Evolutionary conservation across 2,113 vertebrate genomes (phyloP), one percentile per base, ranked within the genome.

Genomic region (Periophthalmus modestus): DNA sequence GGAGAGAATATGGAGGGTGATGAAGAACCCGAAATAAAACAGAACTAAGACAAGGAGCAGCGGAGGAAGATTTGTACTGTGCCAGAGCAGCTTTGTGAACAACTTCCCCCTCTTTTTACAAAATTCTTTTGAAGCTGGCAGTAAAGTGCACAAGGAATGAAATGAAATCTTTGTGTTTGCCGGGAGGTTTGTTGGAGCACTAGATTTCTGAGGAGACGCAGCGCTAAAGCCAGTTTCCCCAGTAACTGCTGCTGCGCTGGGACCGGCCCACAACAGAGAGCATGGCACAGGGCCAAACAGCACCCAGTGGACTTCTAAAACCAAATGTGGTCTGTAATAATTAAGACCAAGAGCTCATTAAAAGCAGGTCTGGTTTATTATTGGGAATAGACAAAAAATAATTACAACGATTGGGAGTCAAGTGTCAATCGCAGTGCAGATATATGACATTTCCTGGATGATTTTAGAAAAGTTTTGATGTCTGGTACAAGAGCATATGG

Each of bases 21-120:
- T 74, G 75, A 61, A 82, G 72, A 74, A 71, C 83, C 80, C 24
- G 74, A 83, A 80, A 79, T 77, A 74, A 86, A 81, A 86, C 79
- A 78, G 4, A 75, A 77, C 66, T 16, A 24, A 85, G 88, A 89
- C 83, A 81, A 82, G 79, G 71, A 39, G 55, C 72, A 73, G 71
- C 68, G 88, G 84, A 78, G 82, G 48, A 79, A 85, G 87, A 89
- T 89, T 87, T 82, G 82, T 75, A 80, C 55, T 36, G 73, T 79
- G 88, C 85, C 88, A 85, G 81, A 66, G 70, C 47, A 65, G 84
- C 89, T 91, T 93, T 92, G 91, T 92, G 72, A 67, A 80, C 73
- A 6, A 89, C 92, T 93, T 94, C 92, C 93, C 91, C 84, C 85
- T 79, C 90, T 91, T 85, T 89, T 89, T 39, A 72, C 68, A 73